These are phyloP conservation scores for Lacerta agilis DNA, from an alignment of 2,797 vertebrate genomes.

Conservation along the genomic window DNA sequence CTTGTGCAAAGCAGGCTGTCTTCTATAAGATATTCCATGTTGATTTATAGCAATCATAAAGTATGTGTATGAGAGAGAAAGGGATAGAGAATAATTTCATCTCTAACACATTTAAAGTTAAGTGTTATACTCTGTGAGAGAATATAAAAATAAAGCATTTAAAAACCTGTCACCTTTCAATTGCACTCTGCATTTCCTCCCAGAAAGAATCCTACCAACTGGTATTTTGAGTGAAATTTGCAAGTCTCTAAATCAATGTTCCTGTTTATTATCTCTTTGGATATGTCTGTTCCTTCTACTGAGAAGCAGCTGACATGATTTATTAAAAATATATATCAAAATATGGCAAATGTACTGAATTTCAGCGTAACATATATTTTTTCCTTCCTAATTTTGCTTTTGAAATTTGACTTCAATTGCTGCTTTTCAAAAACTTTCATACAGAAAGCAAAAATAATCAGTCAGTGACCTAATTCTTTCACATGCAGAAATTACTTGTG, in stretches of 20 bases:
- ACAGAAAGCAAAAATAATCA: background rate
- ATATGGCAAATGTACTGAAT: background rate
- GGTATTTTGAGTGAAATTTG: background rate
- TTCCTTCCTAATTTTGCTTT: background rate
- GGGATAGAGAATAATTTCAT: conserved; percentile 32
- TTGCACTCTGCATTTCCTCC: background rate
- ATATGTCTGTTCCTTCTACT: background rate
- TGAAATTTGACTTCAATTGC: background rate
- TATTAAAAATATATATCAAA: background rate
- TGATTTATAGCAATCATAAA: background rate
- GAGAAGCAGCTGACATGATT: background rate
- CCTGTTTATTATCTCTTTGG: background rate
- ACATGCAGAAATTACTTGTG: background rate
- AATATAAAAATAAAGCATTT: background rate
- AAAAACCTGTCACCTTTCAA: fast-evolving
- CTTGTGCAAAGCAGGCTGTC: background rate
- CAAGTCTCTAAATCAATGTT: background rate
- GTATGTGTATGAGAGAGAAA: background rate
- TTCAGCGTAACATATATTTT: background rate
- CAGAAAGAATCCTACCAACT: background rate
- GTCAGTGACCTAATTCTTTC: background rate
- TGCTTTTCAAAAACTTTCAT: background rate
- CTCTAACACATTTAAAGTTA: background rate
- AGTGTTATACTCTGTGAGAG: background rate
- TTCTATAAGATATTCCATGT: background rate